Evolutionary conservation across 2,797 vertebrate genomes (phyloP).

Genomic region (Nyctibius grandis): DNA sequence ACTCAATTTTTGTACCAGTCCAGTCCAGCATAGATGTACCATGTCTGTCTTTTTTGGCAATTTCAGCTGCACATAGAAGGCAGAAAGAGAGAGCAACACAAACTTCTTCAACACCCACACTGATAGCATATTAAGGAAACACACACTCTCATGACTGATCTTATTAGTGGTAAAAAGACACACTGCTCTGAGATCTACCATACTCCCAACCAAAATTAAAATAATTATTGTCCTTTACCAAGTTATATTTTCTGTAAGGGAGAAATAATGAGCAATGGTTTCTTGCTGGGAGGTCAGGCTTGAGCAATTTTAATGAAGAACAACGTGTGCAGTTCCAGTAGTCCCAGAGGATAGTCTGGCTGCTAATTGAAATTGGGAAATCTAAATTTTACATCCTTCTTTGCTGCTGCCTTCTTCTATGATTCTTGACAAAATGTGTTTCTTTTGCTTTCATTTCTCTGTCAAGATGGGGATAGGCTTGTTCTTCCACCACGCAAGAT

Average conservation of each 20-base stretch:
- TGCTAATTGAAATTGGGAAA: background rate
- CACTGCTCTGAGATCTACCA: background rate
- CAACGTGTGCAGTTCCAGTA: background rate
- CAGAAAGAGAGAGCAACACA: background rate
- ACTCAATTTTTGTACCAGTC: background rate
- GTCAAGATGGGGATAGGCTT: background rate
- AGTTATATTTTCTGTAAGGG: background rate
- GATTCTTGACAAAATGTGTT: background rate
- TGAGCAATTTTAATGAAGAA: background rate
- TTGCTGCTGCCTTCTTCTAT: background rate
- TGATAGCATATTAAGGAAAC: background rate
- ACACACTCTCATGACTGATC: background rate
- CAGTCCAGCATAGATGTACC: background rate
- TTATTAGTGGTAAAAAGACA: background rate
- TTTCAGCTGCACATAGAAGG: background rate
- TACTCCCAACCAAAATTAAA: background rate
- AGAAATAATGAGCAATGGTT: background rate
- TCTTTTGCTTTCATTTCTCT: background rate
- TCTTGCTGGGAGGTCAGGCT: background rate
- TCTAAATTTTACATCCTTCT: background rate
- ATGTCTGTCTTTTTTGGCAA: background rate
- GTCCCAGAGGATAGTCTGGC: background rate
- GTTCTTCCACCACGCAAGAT: accelerated
- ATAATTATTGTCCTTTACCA: background rate
- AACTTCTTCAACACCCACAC: accelerated